phyloP scores from a whole-genome alignment of 2,113 vertebrate genomes.

The Fregata magnificens region DNA sequence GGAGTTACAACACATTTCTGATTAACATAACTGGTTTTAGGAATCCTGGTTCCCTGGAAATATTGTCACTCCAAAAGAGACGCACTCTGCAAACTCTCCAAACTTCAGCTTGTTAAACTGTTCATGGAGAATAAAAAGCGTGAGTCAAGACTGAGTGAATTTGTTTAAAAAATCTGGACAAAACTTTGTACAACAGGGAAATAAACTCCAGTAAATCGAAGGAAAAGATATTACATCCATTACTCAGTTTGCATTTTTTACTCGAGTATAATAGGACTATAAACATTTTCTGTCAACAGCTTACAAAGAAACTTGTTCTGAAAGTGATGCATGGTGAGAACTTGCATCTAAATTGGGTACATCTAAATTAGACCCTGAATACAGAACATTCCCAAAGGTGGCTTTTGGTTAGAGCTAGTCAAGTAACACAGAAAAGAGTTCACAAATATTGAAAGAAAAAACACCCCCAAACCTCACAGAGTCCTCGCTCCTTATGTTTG shows the following conservation, averaged over 20 bases:
- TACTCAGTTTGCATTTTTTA: conserved; percentile 33
- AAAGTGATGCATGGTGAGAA: conserved; percentile 49
- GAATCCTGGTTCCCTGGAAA: conserved; percentile 28
- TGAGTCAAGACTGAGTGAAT: background rate
- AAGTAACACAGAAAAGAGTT: background rate
- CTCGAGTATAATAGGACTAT: conserved; percentile 1
- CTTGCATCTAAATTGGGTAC: conserved; percentile 32
- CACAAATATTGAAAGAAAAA: conserved; percentile 7
- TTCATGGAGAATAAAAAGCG: background rate
- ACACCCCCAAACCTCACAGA: background rate
- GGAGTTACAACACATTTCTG: background rate
- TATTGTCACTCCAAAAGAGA: background rate
- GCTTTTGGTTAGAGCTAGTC: conserved; percentile 13
- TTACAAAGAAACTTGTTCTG: conserved; percentile 46
- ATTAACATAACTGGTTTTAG: conserved; percentile 23
- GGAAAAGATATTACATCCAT: conserved; percentile 11
- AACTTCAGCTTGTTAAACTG: background rate
- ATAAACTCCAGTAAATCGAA: background rate
- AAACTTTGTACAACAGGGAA: conserved; percentile 11
- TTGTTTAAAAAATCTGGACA: background rate
- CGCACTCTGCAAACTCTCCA: background rate
- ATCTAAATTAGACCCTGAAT: conserved; percentile 31
- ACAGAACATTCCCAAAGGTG: conserved; percentile 40
- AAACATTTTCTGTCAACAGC: conserved; percentile 55
- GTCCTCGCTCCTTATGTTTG: background rate